Base-by-base conservation (phyloP, 2,888 invertebrate species). In the Tachina fera region DNA sequence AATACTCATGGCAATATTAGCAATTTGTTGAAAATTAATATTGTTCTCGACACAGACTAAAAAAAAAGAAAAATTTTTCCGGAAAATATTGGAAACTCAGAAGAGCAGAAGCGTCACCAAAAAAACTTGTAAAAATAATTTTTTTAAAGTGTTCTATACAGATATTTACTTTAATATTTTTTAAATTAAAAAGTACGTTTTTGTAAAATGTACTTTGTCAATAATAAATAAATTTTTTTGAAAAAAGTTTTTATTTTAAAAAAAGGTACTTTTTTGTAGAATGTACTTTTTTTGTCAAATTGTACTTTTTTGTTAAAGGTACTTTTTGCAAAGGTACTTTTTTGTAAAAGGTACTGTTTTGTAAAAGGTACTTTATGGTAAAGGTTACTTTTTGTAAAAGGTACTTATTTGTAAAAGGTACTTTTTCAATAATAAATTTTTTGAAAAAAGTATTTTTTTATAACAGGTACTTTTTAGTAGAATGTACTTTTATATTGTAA, bases 11-110 rank as follows among this genome's bases (percentile, higher is more conserved):
- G 74, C 79, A 79, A 77, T 65, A 53, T 58, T 79, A 83, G 76
- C 56, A 83, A 86, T 80, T 86, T 86, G 86, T 80, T 72, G 74
- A 56, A 80, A 80, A 80, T 76, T 80, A 76, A 76, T 79, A 86
- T 76, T 68, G 79, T 49, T 16, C 16, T 31, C 65, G 19, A 53
- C 31, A 61, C 53, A 72, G 65, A 71, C 71, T 78, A 70, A 67
- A 77, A 58, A 49, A 39, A 19, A 19, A 60, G 19, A 68, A 70
- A 63, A 70, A 53, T 49, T 49, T 41, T 60, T n/a, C 71, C 13
- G 19, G 61, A 51, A 31, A 31, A 31, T 39, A 14, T 45, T 45
- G 45, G n/a, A 41, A 19, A 60, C 6, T 9, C 11, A 49, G 31
- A n/a, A 47, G 9, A 13, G 14, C 65, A 56, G 76, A 31, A 41